Base-by-base conservation (phyloP, 2,888 invertebrate species). In the Lochmaea crataegi region DNA sequence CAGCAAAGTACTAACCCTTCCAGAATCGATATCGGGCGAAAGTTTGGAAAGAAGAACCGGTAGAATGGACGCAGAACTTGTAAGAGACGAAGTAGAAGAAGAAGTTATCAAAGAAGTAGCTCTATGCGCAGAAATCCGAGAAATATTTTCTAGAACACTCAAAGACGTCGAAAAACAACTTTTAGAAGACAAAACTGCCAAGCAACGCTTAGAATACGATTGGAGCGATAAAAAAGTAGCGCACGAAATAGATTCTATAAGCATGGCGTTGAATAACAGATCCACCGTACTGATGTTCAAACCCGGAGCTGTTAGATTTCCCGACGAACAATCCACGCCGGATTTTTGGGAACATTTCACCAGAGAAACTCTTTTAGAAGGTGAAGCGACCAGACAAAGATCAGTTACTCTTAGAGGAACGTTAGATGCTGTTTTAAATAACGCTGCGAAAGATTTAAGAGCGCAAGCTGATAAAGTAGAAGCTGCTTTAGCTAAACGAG, bases 301-400 rank as follows among this genome's bases (percentile, higher is more conserved):
- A 84, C 92, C 94, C 7, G 97, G 96, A 32, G 90, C 95, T 0
- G 93, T 94, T 2, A 90, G 93, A 76, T 92, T 94, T 82, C 93
- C 94, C 1, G 92, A 94, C 66, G 92, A 92, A 38, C 96, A 96
- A 88, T 94, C 96, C 0, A 92, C 94, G 12, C 92, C 94, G 32
- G 93, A 94, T 80, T 94, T 94, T 79, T 97, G 96, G 94, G 94
- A 95, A 77, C 92, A 92, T 83, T 94, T 94, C 81, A 94, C 95
- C 32, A 90, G 92, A 80, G 94, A 96, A 85, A 93, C 92, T 63
- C 88, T 97, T 56, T 91, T 92, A 45, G 91, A 92, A 78, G 92
- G 92, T 57, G 95, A 96, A 84, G 89, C 91, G 56, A 93, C 93
- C 57, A 90, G 94, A 68, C 60, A 68, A 42, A 84, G 92, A 71